Base-by-base conservation (phyloP, 2,888 invertebrate genomes). In the Drosophila greeni region DNA sequence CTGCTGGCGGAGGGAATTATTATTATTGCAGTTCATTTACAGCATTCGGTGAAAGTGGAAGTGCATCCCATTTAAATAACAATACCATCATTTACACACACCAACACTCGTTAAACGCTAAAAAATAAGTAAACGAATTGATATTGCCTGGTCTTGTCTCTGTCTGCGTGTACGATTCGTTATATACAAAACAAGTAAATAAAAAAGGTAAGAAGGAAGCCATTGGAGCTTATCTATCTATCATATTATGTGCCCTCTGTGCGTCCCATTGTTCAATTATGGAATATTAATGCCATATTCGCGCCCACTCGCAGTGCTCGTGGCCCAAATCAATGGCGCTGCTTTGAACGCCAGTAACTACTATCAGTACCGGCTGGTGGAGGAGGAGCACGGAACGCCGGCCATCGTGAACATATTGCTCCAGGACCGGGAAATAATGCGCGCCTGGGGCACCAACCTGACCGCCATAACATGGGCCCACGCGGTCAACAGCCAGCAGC, bases 381-480 rank as follows among this genome's bases (percentile, higher is more conserved):
- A 31, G 52, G 47, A n/a, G 36, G 48, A 29, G 18, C 40, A 33
- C 5, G 36, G 26, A 33, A 4, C 24, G 12, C 36, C 43, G 33
- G 36, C 29, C n/a, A n/a, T 31, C 3, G 9, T 54, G 11, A 42
- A 66, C 4, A 56, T 72, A 52, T 48, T 62, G 20, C 49, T 53
- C 16, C 53, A 65, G 47, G 55, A 66, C 14, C 37, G 33, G 36
- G 24, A 31, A 29, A 64, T 49, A 56, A 33, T 55, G 14, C 47
- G 43, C 37, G 57, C 42, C 61, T 73, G 81, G 66, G 36, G 12
- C 67, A 66, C 55, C 7, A 95, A 96, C 86, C 89, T 95, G 53
- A 94, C 94, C 0, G 90, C 91, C 62, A 90, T 96, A 26, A 92
- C 92, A 20, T 97, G 97, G 97, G 94, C 94, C 0, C 97, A 97